Evolutionary conservation across 2,113 vertebrate genomes (phyloP).

Genomic region (Myotis davidii): DNA sequence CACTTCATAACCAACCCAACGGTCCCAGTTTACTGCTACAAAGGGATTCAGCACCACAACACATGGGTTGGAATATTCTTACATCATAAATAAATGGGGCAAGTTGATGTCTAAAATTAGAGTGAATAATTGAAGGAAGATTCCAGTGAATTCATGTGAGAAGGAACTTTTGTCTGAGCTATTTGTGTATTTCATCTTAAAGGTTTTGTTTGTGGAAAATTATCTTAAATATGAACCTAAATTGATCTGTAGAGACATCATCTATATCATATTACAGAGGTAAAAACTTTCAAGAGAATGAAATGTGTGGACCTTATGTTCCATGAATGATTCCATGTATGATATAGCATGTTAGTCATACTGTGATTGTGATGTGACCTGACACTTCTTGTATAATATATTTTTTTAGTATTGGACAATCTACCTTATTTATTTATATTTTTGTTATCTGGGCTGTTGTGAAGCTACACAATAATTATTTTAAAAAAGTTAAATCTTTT

Average conservation of each 20-base stretch:
- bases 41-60: neutral
- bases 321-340: neutral
- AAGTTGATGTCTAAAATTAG: neutral
- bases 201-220: neutral
- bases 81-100: neutral
- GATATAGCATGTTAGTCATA: neutral
- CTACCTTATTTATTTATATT: neutral
- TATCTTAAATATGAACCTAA: neutral
- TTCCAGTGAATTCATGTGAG: neutral
- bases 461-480: conserved; percentile 14
- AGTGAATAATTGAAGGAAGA: neutral
- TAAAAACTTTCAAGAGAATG: neutral
- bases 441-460: neutral
- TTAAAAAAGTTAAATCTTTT: conserved; percentile 37
- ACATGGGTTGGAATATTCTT: neutral
- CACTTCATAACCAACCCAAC: neutral
- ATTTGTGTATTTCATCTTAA: neutral
- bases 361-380: neutral
- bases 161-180: neutral
- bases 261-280: neutral
- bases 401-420: neutral
- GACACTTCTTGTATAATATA: neutral
- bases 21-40: neutral
- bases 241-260: neutral
- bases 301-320: neutral